phyloP scores from a whole-genome alignment of 1,140 invertebrate genomes.

The Diploscapter pachys region DNA sequence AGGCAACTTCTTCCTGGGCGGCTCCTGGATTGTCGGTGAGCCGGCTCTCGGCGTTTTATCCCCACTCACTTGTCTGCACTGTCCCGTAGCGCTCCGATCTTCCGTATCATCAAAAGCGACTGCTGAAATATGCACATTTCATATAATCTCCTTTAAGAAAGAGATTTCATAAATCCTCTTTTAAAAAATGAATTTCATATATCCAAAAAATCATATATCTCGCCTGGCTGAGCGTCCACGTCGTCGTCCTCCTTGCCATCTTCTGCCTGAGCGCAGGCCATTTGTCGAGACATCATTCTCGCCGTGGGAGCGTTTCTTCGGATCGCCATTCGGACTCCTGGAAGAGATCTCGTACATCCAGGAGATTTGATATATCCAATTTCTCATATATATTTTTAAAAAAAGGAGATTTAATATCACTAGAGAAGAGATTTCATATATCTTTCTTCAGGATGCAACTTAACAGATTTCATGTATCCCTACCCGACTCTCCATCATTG shows the following conservation, averaged over 20 bases:
- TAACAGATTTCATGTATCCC: background rate
- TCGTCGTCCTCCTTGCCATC: constrained; percentile 34
- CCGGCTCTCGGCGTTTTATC: constrained; percentile 54
- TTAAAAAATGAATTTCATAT: background rate
- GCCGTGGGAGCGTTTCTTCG: constrained; percentile 21
- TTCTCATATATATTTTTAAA: too few relatives aligned
- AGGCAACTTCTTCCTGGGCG: constrained; percentile 35
- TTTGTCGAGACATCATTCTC: constrained; percentile 26
- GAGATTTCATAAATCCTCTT: background rate
- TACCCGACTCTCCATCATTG: constrained; percentile 1
- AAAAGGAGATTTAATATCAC: background rate
- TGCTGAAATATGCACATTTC: background rate
- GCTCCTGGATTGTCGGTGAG: constrained; percentile 23
- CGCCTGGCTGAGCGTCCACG: background rate
- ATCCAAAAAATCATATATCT: background rate
- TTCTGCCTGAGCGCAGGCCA: constrained; percentile 17
- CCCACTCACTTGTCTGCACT: constrained; percentile 34
- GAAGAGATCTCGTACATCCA: background rate
- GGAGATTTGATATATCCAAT: too few relatives aligned
- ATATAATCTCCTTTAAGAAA: background rate
- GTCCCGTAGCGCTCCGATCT: constrained; percentile 2
- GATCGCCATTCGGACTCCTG: constrained; percentile 4
- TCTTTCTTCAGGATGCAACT: background rate
- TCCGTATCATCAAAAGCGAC: constrained; percentile 3
- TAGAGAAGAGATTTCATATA: background rate